Percentiles rank a stretch among this genome's conserved stretches.
Conservation (phyloP, 1,140 invertebrate genomes). For the Aphaenogaster ashmeadi region DNA sequence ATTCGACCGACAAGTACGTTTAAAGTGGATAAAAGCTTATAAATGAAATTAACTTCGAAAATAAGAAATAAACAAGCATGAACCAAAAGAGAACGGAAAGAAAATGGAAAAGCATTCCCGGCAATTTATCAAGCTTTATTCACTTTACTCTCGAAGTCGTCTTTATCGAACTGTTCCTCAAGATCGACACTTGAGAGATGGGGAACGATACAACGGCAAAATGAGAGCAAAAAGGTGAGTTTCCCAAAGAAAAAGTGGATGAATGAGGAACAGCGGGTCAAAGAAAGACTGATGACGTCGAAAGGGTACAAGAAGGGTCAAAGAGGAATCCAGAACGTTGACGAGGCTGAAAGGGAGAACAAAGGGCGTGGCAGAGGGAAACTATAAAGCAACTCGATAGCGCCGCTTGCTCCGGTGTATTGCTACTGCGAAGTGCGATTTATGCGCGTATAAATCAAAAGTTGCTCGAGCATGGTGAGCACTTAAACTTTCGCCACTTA, state of each 20-base stretch:
- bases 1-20: background rate
- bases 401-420: conserved; percentile 11
- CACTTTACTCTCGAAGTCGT: conserved; percentile 14
- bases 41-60: background rate
- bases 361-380: conserved; percentile 33
- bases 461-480: conserved; percentile 32
- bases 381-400: conserved; percentile 51
- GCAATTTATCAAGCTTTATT: conserved; percentile 46
- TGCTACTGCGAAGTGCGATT: conserved; percentile 38
- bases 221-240: background rate
- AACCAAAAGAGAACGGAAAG: conserved; percentile 13
- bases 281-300: conserved; percentile 23
- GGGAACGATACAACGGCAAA: background rate
- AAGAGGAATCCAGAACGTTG: background rate
- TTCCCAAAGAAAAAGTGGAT: background rate
- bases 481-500: conserved; percentile 59
- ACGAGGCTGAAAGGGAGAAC: background rate
- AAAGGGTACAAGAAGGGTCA: background rate
- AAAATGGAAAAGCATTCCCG: background rate
- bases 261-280: conserved; percentile 15
- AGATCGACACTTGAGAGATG: conserved; percentile 31
- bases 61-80: background rate
- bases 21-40: background rate
- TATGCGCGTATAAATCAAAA: conserved; percentile 73
- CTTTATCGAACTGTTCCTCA: background rate